These are phyloP conservation scores for Sarcophaga bullata DNA, from an alignment of 1,140 invertebrate species.

Conservation along the genomic window DNA sequence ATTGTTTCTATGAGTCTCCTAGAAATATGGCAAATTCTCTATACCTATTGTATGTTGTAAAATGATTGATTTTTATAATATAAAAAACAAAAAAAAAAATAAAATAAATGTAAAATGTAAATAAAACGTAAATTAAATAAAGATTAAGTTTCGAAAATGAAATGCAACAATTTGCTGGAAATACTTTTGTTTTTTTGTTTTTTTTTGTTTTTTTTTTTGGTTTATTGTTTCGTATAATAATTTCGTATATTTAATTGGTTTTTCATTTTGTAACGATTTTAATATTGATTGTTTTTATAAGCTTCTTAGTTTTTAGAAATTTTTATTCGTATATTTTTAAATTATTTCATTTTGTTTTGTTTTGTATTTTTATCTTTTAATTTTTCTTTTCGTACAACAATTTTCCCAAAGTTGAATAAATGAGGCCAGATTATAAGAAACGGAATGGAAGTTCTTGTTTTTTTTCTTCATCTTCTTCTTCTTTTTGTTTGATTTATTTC, in stretches of 20 bases:
- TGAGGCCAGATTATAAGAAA: too few species aligned
- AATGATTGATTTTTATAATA: too few species aligned
- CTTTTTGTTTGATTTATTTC: background rate
- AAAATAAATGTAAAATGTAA: too few species aligned
- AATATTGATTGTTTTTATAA: conserved; percentile 66
- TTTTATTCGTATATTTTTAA: conserved; percentile 49
- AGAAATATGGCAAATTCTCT: too few species aligned
- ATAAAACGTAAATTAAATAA: too few species aligned
- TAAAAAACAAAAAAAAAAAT: too few species aligned
- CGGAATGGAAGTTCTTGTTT: too few species aligned
- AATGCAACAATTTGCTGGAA: conserved; percentile 2
- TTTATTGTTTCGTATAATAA: conserved; percentile 1
- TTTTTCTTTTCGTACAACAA: too few species aligned
- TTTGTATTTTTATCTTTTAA: conserved; percentile 27
- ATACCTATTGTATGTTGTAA: too few species aligned
- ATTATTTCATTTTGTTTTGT: conserved; percentile 36
- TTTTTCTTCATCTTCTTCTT: too few species aligned
- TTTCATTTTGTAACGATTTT: conserved; percentile 53
- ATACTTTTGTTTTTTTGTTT: background rate
- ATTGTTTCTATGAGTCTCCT: too few species aligned
- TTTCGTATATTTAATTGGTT: background rate
- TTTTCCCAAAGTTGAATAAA: too few species aligned
- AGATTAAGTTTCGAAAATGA: background rate
- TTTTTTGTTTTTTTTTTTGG: conserved; percentile 51
- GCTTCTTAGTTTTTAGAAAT: conserved; percentile 62